Evolutionary conservation across 2,797 vertebrate species (phyloP), one percentile per base, ranked within the genome.

Genomic region (Natrix natrix): DNA sequence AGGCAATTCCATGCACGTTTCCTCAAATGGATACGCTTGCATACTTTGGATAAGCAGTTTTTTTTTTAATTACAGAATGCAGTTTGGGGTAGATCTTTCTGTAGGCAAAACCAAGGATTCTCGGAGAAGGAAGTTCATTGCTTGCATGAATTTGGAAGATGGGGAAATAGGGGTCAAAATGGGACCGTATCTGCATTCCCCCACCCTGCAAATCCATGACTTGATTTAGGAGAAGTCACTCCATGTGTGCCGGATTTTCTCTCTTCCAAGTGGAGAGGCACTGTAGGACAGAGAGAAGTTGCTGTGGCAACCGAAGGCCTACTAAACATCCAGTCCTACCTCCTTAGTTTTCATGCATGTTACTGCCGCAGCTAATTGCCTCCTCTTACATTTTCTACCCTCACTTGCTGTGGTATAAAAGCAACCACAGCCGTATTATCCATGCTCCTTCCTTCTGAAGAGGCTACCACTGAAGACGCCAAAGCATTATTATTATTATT

Each of bases 211-310:
- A 22, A 22, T 78, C 74, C 17, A 43, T 78, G 74, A 4, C 17
- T 43, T 43, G 74, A 43, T 78, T 78, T 20, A 4, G 8, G 37
- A 43, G 74, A 24, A 78, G 74, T 78, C 17, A 20, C 3, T 78
- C 32, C 3, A 0, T 74, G 6, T 11, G 32, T 43, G 32, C 8
- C 8, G 8, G 0, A 0, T 43, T 37, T 74, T 20, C 16, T 74
- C 16, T 37, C 69, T 74, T 74, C 69, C 37, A 74, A 74, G 16
- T 74, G 32, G 32, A 37, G 16, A 74, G 16, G 7, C n/a, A 32
- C 8, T 48, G 74, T 12, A 78, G 37, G 17, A 43, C 32, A 22
- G 17, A 37, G 16, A 37, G 69, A 78, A 22, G 37, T 78, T 78
- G 37, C 74, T 78, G 37, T 78, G 17, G 37, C 74, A 78, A 78